Base-by-base conservation (phyloP, 1,140 invertebrate genomes). In the Panagrolaimus sp. region DNA sequence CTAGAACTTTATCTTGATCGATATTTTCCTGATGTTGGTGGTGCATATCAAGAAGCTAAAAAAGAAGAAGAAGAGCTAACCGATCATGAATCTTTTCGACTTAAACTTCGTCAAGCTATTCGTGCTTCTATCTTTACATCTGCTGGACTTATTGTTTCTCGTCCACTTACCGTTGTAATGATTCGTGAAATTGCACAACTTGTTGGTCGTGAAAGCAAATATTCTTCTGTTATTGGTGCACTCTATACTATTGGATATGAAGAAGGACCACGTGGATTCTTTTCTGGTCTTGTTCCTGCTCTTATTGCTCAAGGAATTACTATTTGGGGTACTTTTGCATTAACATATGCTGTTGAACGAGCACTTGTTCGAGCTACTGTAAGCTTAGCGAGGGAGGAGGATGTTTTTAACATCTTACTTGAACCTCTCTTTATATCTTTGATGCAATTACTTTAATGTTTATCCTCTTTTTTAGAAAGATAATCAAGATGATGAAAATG, bases 121-220 rank as follows among this genome's bases (percentile, higher is more conserved):
- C 69, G 79, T 25, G 74, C 75, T 13, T 48, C 74, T 5, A 63
- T 79, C 51, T 47, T 68, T n/a, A 51, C 62, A 16, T 27, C 61
- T 27, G 48, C 79, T 42, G 76, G 68, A 0, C 65, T 70, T 23
- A 67, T 78, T 64, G 64, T 67, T 45, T 48, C 62, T 14, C 51
- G 72, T 27, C 75, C 27, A 14, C 20, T 46, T 27, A 27, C 68
- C 79, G 79, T 81, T 0, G 27, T 79, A n/a, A 74, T 80, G 70
- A 66, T 77, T 14, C 80, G 79, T 44, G 74, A 83, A 70, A 75
- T 81, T 27, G 79, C 79, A 38, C 79, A 81, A 71, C 48, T 77
- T 14, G 79, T 81, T 51, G 79, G 79, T 11, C 51, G 66, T 23
- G 79, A 81, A 57, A 46, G 44, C 14, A 81, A 81, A 66, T 81